Evolutionary conservation across 2,888 invertebrate genomes (phyloP).

Genomic region (Colletes collaris): DNA sequence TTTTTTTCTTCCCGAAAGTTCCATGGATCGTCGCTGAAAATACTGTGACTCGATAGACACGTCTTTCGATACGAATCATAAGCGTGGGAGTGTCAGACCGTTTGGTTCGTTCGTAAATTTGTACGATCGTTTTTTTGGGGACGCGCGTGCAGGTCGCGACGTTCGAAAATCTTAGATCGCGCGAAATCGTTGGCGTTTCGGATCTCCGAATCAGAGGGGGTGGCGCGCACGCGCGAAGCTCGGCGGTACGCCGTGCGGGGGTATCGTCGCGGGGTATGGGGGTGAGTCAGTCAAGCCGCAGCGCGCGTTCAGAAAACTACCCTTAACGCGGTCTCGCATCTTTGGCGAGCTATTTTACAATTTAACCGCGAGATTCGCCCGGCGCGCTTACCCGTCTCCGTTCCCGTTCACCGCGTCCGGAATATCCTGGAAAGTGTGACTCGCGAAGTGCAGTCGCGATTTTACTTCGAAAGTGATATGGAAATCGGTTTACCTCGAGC

Average conservation of each 20-base stretch:
- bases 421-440: too few relatives aligned
- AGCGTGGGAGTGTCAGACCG: too few relatives aligned
- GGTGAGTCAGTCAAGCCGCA: constrained; percentile 83
- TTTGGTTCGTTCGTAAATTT: too few relatives aligned
- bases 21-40: too few relatives aligned
- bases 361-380: constrained; percentile 42
- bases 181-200: constrained; percentile 70
- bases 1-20: not conserved
- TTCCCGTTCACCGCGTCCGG: too few relatives aligned
- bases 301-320: constrained; percentile 83
- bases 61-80: too few relatives aligned
- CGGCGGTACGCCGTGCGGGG: constrained; percentile 56
- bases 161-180: constrained; percentile 62
- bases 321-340: constrained; percentile 74
- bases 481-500: too few relatives aligned
- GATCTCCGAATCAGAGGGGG: constrained; percentile 44
- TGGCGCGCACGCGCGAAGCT: constrained; percentile 68
- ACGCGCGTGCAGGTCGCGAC: not conserved
- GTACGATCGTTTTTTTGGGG: too few relatives aligned
- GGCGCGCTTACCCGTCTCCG: constrained; percentile 8
- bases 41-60: too few relatives aligned
- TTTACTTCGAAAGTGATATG: too few relatives aligned
- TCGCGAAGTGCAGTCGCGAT: too few relatives aligned
- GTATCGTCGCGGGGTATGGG: constrained; percentile 75
- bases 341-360: constrained; percentile 54